Evolutionary conservation across 2,113 vertebrate species (phyloP).

Genomic region (Ammospiza caudacuta): DNA sequence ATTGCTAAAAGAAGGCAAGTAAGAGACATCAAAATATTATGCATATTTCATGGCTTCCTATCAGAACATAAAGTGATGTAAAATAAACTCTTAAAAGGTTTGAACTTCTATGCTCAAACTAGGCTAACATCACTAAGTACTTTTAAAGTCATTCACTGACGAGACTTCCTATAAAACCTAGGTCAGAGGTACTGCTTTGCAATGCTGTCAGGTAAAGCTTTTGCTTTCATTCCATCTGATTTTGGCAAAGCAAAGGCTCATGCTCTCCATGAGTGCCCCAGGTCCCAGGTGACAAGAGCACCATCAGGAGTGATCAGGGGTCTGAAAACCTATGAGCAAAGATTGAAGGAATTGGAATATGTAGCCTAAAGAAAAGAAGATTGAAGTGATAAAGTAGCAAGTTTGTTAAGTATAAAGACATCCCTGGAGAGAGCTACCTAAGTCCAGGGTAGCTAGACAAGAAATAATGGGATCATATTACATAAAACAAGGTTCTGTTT

Average conservation of each 20-base stretch:
- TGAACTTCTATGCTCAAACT: not conserved
- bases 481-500: not conserved
- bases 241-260: not conserved
- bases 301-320: not conserved
- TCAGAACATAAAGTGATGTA: not conserved
- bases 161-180: not conserved
- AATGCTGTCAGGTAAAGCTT: not conserved
- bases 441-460: not conserved
- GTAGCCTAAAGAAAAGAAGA: not conserved
- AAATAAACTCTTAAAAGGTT: not conserved
- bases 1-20: slow-evolving; percentile 15
- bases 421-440: not conserved
- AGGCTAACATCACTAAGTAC: not conserved
- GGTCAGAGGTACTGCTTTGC: not conserved
- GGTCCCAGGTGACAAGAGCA: not conserved
- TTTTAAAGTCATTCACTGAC: not conserved
- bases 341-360: not conserved
- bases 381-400: not conserved
- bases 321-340: not conserved
- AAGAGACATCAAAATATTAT: slow-evolving; percentile 48
- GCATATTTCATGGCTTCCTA: slow-evolving; percentile 46
- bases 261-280: not conserved
- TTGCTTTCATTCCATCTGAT: not conserved
- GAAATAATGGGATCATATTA: not conserved
- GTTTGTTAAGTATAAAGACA: not conserved